A percentile compares a stretch with the other conserved stretches of the same genome.
phyloP scores from a whole-genome alignment of 2,797 vertebrate species.

The Malurus leucopterus region DNA sequence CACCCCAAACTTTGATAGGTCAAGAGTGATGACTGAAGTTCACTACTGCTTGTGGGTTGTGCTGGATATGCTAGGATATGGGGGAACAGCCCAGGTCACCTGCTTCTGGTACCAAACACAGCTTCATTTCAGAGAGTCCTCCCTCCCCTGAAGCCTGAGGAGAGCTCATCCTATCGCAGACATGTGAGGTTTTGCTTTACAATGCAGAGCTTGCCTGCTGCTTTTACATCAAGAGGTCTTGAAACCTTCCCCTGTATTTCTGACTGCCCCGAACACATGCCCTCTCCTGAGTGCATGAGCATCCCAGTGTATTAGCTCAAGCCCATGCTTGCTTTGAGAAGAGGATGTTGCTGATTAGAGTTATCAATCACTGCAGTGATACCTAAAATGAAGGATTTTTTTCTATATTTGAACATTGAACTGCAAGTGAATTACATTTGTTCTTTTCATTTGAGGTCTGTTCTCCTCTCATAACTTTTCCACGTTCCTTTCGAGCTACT shows the following conservation, averaged over 20 bases:
- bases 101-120: neutral
- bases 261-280: neutral
- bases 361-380: neutral
- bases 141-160: neutral
- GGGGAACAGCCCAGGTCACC: neutral
- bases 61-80: neutral
- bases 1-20: neutral
- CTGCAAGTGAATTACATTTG: neutral
- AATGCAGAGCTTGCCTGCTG: neutral
- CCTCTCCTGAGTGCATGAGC: neutral
- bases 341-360: neutral
- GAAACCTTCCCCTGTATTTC: neutral
- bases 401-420: neutral
- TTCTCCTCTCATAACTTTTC: neutral
- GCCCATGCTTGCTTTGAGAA: neutral
- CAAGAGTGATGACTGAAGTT: fast-evolving
- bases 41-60: neutral
- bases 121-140: neutral
- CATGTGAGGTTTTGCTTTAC: neutral
- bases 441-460: neutral
- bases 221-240: neutral
- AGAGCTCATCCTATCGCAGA: neutral
- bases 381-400: neutral
- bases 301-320: neutral
- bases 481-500: neutral